Conservation (phyloP, 2,113 vertebrate species). For the Xiphorhynchus elegans region DNA sequence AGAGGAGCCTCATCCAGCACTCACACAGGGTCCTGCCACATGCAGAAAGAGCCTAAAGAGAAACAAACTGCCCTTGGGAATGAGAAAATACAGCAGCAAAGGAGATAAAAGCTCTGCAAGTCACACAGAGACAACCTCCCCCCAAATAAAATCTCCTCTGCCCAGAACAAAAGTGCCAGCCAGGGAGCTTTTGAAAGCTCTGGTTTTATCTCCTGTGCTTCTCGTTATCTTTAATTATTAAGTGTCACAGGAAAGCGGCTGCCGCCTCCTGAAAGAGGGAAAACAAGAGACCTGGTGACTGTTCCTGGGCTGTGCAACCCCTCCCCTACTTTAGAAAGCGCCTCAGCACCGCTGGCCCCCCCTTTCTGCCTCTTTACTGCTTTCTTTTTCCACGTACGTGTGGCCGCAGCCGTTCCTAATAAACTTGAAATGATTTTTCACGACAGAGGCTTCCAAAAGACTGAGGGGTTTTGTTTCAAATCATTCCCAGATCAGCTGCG, state of each 20-base stretch:
- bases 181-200: background rate
- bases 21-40: background rate
- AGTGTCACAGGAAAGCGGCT: background rate
- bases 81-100: background rate
- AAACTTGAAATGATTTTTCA: slow-evolving; percentile 74
- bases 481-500: slow-evolving; percentile 73
- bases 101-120: background rate
- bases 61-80: background rate
- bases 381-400: slow-evolving; percentile 47
- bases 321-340: background rate
- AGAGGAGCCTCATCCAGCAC: background rate
- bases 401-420: slow-evolving; percentile 77
- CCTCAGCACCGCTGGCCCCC: background rate
- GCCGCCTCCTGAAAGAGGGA: background rate
- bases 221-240: slow-evolving; percentile 24
- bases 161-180: background rate
- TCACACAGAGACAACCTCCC: background rate
- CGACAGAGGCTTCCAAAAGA: slow-evolving; percentile 60
- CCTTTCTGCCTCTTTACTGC: background rate
- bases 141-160: background rate
- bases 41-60: background rate
- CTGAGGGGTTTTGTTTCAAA: slow-evolving; percentile 71
- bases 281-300: slow-evolving; percentile 1
- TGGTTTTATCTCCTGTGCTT: background rate
- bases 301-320: slow-evolving; percentile 24